A percentile compares a stretch with the other conserved stretches of the same genome.
Evolutionary conservation across 2,113 vertebrate species (phyloP).

Genomic region (Urocolius indicus): DNA sequence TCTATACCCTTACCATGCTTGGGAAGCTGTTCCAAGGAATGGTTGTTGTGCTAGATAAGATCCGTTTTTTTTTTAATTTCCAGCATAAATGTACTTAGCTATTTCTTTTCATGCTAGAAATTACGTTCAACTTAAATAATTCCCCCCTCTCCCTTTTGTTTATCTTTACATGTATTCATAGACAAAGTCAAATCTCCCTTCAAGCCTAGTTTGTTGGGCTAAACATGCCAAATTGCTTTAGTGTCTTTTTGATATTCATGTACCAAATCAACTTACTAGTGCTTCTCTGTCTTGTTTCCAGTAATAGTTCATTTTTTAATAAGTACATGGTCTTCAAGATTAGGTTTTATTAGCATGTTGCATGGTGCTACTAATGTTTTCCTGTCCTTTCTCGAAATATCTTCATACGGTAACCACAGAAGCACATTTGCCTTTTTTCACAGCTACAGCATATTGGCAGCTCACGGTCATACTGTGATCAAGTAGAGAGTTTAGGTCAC

Average conservation of each 20-base stretch:
- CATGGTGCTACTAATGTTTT: not conserved
- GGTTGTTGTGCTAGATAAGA: slow-evolving; percentile 6
- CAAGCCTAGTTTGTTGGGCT: not conserved
- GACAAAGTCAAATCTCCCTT: not conserved
- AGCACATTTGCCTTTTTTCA: slow-evolving; percentile 1
- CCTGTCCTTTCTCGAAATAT: not conserved
- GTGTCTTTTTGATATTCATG: slow-evolving; percentile 8
- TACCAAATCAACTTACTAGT: not conserved
- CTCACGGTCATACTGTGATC: slow-evolving; percentile 7
- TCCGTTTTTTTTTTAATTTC: not conserved
- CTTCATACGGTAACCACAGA: not conserved
- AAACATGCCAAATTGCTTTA: not conserved
- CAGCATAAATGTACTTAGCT: not conserved
- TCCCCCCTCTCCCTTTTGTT: not conserved
- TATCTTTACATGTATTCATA: not conserved
- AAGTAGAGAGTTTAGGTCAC: slow-evolving; percentile 53
- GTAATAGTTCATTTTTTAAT: not conserved
- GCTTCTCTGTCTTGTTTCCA: not conserved
- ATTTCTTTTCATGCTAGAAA: not conserved
- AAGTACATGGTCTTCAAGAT: not conserved
- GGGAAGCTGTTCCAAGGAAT: slow-evolving; percentile 2
- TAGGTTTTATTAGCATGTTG: not conserved
- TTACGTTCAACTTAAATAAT: slow-evolving; percentile 7
- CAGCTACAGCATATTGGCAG: not conserved
- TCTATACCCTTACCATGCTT: not conserved